phyloP scores from a whole-genome alignment of 2,113 vertebrate species.

The Castor canadensis region DNA sequence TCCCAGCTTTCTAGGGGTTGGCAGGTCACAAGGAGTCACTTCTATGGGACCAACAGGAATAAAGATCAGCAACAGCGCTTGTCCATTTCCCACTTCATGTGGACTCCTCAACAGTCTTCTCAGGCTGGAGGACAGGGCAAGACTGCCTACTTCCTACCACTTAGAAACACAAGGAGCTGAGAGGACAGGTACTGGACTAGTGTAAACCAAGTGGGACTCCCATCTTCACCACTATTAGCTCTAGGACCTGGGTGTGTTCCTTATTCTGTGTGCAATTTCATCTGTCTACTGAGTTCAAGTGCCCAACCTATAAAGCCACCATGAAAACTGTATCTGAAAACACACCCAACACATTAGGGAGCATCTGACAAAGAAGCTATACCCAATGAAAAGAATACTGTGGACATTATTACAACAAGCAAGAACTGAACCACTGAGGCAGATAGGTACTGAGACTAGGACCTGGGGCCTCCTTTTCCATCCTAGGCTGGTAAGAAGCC shows the following conservation, averaged over 20 bases:
- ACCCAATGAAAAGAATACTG: neutral
- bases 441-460: neutral
- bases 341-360: neutral
- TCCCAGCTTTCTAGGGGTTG: neutral
- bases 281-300: neutral
- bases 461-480: neutral
- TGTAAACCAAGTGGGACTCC: neutral
- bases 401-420: neutral
- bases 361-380: neutral
- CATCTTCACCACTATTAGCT: neutral
- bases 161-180: neutral
- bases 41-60: neutral
- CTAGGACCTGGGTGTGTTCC: neutral
- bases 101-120: neutral
- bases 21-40: neutral
- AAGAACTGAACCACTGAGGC: neutral
- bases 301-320: neutral
- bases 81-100: rapidly evolving
- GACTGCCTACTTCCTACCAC: too few relatives aligned
- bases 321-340: neutral
- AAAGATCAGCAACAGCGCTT: neutral
- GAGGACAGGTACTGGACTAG: neutral
- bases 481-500: neutral
- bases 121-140: neutral
- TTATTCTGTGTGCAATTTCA: neutral